Base-by-base conservation (phyloP, 2,888 invertebrate species). In the Anthrax anthrax region DNA sequence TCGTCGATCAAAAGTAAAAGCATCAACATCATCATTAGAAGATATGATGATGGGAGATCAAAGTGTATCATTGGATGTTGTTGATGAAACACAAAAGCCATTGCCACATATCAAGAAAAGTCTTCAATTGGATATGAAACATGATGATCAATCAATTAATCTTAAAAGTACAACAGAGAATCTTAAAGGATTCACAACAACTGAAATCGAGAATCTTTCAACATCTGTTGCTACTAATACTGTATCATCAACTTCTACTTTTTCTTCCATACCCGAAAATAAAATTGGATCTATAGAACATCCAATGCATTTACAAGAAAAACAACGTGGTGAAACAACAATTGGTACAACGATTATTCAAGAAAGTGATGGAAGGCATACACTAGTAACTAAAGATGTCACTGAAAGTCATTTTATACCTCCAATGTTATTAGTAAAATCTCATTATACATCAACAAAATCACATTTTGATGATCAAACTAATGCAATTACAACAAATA, bases 1-100 rank as follows among this genome's bases (percentile, higher is more conserved):
- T 37, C 48, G 47, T 27, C 54, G 51, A 44, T 27, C 49, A 42
- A 39, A 52, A 39, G 42, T 48, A 9, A 43, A 51, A 48, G 39
- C 47, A 51, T 46, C 52, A 3, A 40, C 47, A 51, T 46, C 52
- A 3, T 48, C 56, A 32, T 42, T 57, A 27, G 60, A 60, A 18
- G 67, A 66, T 6, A 58, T 63, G 57, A 67, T 68, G 69, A 61
- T 67, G 61, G 67, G 65, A 3, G 69, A 68, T 46, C 65, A 67
- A 46, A n/a, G n/a, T n/a, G n/a, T n/a, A n/a, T 58, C 66, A 18
- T 41, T 49, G 16, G 44, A 44, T 1, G 49, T 42, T 45, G 8
- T 63, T 4, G 65, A 65, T 45, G 65, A 65, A 48, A 62, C 65
- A 34, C 52, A 62, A 16, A 61, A 62, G 45, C 62, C 60, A 4